These are phyloP conservation scores for Hylyphantes graminicola DNA, from an alignment of 1,140 invertebrate genomes.

Conservation along the genomic window DNA sequence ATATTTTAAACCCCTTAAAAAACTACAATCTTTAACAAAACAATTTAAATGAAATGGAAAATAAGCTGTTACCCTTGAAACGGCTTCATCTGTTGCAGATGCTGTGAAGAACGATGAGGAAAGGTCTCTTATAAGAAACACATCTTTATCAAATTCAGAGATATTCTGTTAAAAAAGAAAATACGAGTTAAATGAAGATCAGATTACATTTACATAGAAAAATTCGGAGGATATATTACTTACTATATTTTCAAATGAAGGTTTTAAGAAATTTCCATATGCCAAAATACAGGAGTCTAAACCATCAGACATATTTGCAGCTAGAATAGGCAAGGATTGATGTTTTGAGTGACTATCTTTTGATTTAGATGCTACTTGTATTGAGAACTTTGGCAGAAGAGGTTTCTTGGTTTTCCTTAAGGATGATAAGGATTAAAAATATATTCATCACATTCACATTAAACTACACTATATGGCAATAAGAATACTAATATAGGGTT, in stretches of 20 bases:
- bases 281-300: constrained; percentile 8
- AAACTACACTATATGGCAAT: too few relatives aligned
- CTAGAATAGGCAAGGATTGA: constrained; percentile 20
- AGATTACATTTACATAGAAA: background rate
- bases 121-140: constrained; percentile 15
- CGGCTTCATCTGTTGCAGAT: background rate
- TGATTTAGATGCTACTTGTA: constrained; percentile 33
- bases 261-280: constrained; percentile 46
- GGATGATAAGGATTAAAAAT: too few relatives aligned
- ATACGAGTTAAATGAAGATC: background rate
- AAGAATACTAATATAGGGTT: too few relatives aligned
- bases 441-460: too few relatives aligned
- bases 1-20: too few relatives aligned
- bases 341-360: background rate
- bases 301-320: constrained; percentile 13
- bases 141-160: constrained; percentile 3
- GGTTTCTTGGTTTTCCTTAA: constrained; percentile 44
- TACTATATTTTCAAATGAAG: constrained; percentile 47
- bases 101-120: background rate
- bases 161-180: constrained; percentile 14
- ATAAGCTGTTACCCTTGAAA: constrained; percentile 2
- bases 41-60: background rate
- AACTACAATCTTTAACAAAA: background rate
- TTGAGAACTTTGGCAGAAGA: constrained; percentile 12
- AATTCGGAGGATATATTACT: constrained; percentile 3